A percentile compares a stretch with the other conserved stretches of the same genome.
Evolutionary conservation across 2,888 invertebrate genomes (phyloP).

Genomic region (Zygogramma bicolorata): DNA sequence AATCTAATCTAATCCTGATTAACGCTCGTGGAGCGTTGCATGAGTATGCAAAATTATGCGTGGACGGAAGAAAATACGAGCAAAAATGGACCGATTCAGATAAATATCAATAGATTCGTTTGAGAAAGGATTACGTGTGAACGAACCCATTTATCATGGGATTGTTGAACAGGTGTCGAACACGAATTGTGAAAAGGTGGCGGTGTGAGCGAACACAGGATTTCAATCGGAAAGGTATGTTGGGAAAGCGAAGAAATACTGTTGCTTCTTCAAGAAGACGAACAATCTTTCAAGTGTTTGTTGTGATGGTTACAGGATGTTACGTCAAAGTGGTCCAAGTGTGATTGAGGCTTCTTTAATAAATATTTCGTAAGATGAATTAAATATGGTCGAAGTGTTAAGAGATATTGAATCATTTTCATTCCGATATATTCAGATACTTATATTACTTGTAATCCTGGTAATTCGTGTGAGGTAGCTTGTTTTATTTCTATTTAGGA

Average conservation of each 20-base stretch:
- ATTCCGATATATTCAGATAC: too few relatives aligned
- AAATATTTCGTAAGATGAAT: too few relatives aligned
- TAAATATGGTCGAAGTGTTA: too few relatives aligned
- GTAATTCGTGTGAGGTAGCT: too few relatives aligned
- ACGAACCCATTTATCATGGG: slow-evolving; percentile 41
- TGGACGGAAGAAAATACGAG: slow-evolving; percentile 14
- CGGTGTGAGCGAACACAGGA: slow-evolving; percentile 11
- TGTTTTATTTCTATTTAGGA: too few relatives aligned
- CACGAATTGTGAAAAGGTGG: slow-evolving; percentile 29
- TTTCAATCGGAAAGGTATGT: neutral
- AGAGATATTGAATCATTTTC: too few relatives aligned
- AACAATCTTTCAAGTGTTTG: too few relatives aligned
- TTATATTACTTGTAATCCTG: too few relatives aligned
- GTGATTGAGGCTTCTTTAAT: too few relatives aligned
- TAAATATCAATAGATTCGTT: slow-evolving; percentile 44
- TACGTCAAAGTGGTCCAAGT: too few relatives aligned
- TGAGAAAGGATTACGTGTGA: slow-evolving; percentile 40
- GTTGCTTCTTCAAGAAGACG: neutral
- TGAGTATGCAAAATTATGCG: slow-evolving; percentile 6
- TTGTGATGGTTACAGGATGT: too few relatives aligned
- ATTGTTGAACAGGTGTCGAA: slow-evolving; percentile 37
- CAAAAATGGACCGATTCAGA: slow-evolving; percentile 31
- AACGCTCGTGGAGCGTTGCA: neutral
- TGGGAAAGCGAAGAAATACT: neutral
- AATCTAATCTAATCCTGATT: slow-evolving; percentile 3